phyloP scores from a whole-genome alignment of 2,888 invertebrate species.

The Anoplius nigerrimus region DNA sequence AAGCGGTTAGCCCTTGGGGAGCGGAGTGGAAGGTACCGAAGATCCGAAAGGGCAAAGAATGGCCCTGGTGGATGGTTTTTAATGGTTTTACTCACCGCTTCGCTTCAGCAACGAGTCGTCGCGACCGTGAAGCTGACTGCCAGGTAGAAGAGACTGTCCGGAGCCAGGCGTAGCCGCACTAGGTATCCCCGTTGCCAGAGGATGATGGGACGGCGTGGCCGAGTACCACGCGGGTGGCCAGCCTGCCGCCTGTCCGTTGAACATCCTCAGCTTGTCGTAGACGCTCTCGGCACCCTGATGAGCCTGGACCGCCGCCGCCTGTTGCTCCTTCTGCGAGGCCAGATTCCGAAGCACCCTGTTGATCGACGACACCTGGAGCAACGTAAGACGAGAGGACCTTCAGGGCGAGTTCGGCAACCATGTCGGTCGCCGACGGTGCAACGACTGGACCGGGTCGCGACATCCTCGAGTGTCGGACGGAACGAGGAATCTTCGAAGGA shows the following conservation, averaged over 20 bases:
- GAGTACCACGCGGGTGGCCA: slow-evolving; percentile 93
- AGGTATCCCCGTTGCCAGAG: slow-evolving; percentile 69
- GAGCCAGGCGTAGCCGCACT: slow-evolving; percentile 69
- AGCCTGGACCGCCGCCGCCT: slow-evolving; percentile 82
- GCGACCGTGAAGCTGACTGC: slow-evolving; percentile 77
- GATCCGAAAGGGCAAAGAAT: neutral
- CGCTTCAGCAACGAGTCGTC: slow-evolving; percentile 72
- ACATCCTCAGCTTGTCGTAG: slow-evolving; percentile 96
- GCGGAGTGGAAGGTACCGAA: too few relatives aligned
- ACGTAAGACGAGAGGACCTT: slow-evolving; percentile 13
- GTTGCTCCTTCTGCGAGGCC: slow-evolving; percentile 97
- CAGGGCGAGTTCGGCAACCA: slow-evolving; percentile 13
- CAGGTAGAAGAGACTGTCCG: slow-evolving; percentile 72
- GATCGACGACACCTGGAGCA: slow-evolving; percentile 94
- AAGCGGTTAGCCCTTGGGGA: neutral
- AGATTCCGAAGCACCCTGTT: slow-evolving; percentile 97
- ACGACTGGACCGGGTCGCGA: neutral
- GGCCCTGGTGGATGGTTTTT: too few relatives aligned
- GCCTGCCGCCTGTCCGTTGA: slow-evolving; percentile 90
- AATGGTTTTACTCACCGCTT: slow-evolving; percentile 61
- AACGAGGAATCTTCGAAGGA: slow-evolving; percentile 15
- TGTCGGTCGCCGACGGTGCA: neutral
- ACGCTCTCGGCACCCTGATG: slow-evolving; percentile 86
- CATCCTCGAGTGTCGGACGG: slow-evolving; percentile 3
- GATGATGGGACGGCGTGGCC: slow-evolving; percentile 85